phyloP scores from a whole-genome alignment of 2,113 vertebrate genomes.

The Ploceus nigricollis region DNA sequence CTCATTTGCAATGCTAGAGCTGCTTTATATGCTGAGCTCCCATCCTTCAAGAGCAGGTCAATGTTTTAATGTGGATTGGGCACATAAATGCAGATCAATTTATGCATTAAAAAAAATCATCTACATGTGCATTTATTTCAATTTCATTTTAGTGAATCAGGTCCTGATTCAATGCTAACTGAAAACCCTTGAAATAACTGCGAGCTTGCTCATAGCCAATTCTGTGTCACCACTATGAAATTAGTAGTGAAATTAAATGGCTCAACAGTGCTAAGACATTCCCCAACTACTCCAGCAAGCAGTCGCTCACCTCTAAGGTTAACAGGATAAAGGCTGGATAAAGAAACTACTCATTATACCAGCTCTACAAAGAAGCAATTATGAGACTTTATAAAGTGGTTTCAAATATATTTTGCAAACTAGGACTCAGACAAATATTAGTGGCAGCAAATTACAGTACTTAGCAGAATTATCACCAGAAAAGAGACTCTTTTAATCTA shows the following conservation, averaged over 20 bases:
- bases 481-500: constrained; percentile 85
- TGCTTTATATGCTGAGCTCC: constrained; percentile 30
- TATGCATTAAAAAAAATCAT: constrained; percentile 62
- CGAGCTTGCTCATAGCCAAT: constrained; percentile 51
- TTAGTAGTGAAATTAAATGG: constrained; percentile 65
- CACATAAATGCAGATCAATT: constrained; percentile 58
- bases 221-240: constrained; percentile 37
- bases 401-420: constrained; percentile 86
- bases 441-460: constrained; percentile 86
- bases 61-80: constrained; percentile 53
- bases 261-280: constrained; percentile 57
- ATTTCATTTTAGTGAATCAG: constrained; percentile 64
- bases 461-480: constrained; percentile 86
- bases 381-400: constrained; percentile 80
- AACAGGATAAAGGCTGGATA: constrained; percentile 83
- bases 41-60: constrained; percentile 55
- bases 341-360: constrained; percentile 80
- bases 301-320: constrained; percentile 75
- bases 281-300: constrained; percentile 66
- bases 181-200: constrained; percentile 64
- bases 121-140: constrained; percentile 63
- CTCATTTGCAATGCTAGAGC: background rate
- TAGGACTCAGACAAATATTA: constrained; percentile 86
- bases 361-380: constrained; percentile 82
- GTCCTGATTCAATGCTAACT: constrained; percentile 24